Evolutionary conservation across 2,797 vertebrate genomes (phyloP).

Genomic region (Gastrophryne carolinensis): DNA sequence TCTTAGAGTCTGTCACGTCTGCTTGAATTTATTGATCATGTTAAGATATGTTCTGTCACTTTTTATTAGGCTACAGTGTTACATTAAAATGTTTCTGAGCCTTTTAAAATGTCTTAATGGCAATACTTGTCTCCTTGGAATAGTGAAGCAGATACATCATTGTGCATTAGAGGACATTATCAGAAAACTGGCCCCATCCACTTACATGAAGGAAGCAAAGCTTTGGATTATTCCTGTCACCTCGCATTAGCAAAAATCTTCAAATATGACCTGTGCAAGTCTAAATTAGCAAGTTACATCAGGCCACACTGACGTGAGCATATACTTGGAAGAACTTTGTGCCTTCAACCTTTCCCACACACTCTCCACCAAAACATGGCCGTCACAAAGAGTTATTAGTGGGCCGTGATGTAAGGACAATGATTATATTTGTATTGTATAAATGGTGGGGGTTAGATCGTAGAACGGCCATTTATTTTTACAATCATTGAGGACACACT

Average conservation of each 20-base stretch:
- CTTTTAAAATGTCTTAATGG: constrained; percentile 41
- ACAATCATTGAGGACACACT: constrained; percentile 17
- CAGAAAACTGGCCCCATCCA: constrained; percentile 15
- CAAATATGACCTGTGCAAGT: constrained; percentile 10
- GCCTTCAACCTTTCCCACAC: neutral
- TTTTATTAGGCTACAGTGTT: constrained; percentile 27
- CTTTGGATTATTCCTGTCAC: constrained; percentile 28
- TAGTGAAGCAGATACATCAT: constrained; percentile 38
- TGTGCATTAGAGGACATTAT: constrained; percentile 44
- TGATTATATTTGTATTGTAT: constrained; percentile 8
- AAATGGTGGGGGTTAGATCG: constrained; percentile 6
- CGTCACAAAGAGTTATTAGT: constrained; percentile 2
- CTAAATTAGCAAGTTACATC: constrained; percentile 32
- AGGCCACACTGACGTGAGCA: constrained; percentile 22
- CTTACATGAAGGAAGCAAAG: constrained; percentile 32
- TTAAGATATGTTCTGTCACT: constrained; percentile 15
- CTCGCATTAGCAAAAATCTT: constrained; percentile 29
- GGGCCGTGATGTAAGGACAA: neutral
- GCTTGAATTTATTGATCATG: neutral
- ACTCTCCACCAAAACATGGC: neutral
- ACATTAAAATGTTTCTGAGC: constrained; percentile 18
- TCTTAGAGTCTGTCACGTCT: constrained; percentile 18
- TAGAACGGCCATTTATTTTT: constrained; percentile 5
- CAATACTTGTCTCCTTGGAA: constrained; percentile 36
- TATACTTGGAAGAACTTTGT: constrained; percentile 17